Conservation (phyloP, 2,113 vertebrate genomes). For the Coreoperca whiteheadi region DNA sequence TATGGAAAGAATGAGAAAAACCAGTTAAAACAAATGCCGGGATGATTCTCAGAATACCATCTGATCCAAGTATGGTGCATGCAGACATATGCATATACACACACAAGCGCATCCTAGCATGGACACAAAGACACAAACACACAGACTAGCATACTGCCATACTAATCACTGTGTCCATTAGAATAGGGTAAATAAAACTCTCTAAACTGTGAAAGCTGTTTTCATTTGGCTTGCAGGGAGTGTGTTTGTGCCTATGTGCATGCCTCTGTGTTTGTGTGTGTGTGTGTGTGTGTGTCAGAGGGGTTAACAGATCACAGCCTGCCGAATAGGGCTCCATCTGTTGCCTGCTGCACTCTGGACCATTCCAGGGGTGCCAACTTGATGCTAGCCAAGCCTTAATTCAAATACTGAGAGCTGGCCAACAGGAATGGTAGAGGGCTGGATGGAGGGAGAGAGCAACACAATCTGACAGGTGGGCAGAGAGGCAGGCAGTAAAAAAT, state of each 20-base stretch:
- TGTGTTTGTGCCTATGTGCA: background rate
- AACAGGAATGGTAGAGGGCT: conserved; percentile 4
- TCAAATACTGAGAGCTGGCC: conserved; percentile 26
- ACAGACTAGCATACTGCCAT: background rate
- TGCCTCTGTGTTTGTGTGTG: background rate
- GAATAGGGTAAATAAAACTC: conserved; percentile 28
- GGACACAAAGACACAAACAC: background rate
- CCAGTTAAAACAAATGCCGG: background rate
- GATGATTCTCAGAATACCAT: background rate
- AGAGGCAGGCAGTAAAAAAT: background rate
- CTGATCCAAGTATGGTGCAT: background rate
- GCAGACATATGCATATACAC: background rate
- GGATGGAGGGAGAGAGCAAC: background rate
- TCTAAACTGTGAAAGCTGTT: conserved; percentile 33
- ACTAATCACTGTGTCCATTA: background rate
- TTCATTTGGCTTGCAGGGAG: conserved; percentile 27
- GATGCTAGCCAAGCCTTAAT: conserved; percentile 49
- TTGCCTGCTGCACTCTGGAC: conserved; percentile 39
- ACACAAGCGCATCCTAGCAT: background rate
- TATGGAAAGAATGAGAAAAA: background rate
- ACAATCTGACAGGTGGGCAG: conserved; percentile 32
- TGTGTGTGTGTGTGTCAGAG: conserved; percentile 15
- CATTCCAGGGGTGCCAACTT: conserved; percentile 46
- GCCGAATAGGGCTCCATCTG: conserved; percentile 54
- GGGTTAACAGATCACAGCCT: conserved; percentile 60